phyloP scores from a whole-genome alignment of 2,888 invertebrate species.

The Pemphredon lugubris region DNA sequence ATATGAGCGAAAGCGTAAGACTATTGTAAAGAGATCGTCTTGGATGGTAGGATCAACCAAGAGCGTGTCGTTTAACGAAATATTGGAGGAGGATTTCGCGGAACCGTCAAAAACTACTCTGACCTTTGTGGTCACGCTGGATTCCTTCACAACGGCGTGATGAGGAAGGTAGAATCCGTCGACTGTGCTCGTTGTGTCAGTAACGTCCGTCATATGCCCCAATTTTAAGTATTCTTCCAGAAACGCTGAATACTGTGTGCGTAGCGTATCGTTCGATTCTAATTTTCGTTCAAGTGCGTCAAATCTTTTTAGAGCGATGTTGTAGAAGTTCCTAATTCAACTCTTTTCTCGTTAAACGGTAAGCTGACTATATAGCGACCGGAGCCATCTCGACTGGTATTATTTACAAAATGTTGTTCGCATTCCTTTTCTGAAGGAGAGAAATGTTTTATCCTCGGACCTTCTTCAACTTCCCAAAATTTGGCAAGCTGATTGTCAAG shows the following conservation, averaged over 20 bases:
- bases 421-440: background rate
- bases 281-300: background rate
- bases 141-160: background rate
- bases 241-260: slow-evolving; percentile 4
- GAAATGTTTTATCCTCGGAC: no score
- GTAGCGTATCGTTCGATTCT: background rate
- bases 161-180: background rate
- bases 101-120: background rate
- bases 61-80: slow-evolving; percentile 13
- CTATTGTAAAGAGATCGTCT: background rate
- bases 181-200: background rate
- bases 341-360: background rate
- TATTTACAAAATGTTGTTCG: background rate
- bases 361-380: background rate
- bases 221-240: background rate
- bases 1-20: background rate
- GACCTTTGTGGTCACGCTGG: background rate
- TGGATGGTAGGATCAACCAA: slow-evolving; percentile 7
- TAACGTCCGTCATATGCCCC: slow-evolving; percentile 2
- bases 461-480: slow-evolving; percentile 2
- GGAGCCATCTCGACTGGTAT: background rate
- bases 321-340: background rate
- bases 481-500: no score
- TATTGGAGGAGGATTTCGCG: background rate
- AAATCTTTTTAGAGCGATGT: background rate